Evolutionary conservation across 2,888 invertebrate species (phyloP).

Genomic region (Orchesella flavescens): DNA sequence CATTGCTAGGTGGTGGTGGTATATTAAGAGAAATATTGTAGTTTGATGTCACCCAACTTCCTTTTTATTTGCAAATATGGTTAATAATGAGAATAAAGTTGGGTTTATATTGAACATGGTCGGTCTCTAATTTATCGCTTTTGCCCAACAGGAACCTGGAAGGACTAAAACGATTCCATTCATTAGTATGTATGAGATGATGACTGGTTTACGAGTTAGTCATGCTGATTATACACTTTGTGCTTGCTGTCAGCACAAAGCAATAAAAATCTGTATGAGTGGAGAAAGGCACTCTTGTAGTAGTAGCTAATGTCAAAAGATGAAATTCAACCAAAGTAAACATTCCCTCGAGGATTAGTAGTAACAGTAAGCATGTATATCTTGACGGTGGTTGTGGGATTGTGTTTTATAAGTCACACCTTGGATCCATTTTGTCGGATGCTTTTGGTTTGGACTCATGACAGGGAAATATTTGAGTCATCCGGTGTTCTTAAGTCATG

Average conservation of each 20-base stretch:
- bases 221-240: neutral
- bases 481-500: conserved; percentile 24
- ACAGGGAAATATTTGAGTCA: conserved; percentile 51
- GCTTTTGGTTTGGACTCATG: conserved; percentile 11
- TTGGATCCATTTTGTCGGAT: too few relatives aligned
- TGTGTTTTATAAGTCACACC: too few relatives aligned
- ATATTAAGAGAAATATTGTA: too few relatives aligned
- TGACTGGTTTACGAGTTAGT: neutral
- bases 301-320: neutral
- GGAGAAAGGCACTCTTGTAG: neutral
- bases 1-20: too few relatives aligned
- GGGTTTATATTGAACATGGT: too few relatives aligned
- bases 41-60: too few relatives aligned
- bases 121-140: too few relatives aligned
- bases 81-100: too few relatives aligned
- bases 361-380: too few relatives aligned
- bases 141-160: too few relatives aligned
- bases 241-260: neutral
- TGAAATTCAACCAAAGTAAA: neutral
- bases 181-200: conserved; percentile 23
- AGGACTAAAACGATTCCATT: neutral
- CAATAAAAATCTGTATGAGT: neutral
- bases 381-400: too few relatives aligned
- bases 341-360: neutral
- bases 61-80: too few relatives aligned